Percentiles rank a stretch among this genome's conserved stretches.
phyloP scores from a whole-genome alignment of 2,113 vertebrate species.

The Pandion haliaetus region DNA sequence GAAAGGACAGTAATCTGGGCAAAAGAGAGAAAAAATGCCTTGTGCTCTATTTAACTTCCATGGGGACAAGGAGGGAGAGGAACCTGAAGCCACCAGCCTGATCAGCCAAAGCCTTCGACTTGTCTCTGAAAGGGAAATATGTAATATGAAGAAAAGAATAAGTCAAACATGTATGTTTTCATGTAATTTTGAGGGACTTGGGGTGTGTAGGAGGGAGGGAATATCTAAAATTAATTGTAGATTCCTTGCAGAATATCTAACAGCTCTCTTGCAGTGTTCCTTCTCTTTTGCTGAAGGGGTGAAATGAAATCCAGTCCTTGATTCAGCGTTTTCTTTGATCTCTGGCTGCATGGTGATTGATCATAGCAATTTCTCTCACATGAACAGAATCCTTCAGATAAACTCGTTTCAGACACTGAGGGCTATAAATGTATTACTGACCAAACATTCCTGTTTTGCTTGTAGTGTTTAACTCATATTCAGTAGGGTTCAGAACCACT shows the following conservation, averaged over 20 bases:
- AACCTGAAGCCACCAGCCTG: background rate
- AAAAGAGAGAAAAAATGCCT: background rate
- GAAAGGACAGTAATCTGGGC: background rate
- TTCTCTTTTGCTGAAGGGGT: background rate
- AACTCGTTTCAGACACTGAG: slow-evolving; percentile 29
- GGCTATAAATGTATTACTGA: slow-evolving; percentile 16
- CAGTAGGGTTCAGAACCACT: background rate
- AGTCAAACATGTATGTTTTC: background rate
- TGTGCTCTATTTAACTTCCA: background rate
- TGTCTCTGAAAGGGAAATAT: background rate
- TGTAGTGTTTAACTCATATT: slow-evolving; percentile 29
- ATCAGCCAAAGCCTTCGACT: background rate
- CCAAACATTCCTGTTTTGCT: slow-evolving; percentile 41
- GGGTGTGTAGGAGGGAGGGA: background rate
- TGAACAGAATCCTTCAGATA: slow-evolving; percentile 56
- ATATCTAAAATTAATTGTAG: background rate
- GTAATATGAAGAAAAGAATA: background rate
- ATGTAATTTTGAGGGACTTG: background rate
- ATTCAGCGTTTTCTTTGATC: slow-evolving; percentile 55
- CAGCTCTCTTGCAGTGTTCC: background rate
- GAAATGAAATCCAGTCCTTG: slow-evolving; percentile 11
- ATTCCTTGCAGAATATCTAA: background rate
- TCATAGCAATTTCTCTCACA: slow-evolving; percentile 64
- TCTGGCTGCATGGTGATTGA: slow-evolving; percentile 11
- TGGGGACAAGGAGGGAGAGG: background rate